Percentiles rank a stretch among this genome's conserved stretches.
Conservation (phyloP, 2,113 vertebrate genomes). For the Spilogale gracilis region DNA sequence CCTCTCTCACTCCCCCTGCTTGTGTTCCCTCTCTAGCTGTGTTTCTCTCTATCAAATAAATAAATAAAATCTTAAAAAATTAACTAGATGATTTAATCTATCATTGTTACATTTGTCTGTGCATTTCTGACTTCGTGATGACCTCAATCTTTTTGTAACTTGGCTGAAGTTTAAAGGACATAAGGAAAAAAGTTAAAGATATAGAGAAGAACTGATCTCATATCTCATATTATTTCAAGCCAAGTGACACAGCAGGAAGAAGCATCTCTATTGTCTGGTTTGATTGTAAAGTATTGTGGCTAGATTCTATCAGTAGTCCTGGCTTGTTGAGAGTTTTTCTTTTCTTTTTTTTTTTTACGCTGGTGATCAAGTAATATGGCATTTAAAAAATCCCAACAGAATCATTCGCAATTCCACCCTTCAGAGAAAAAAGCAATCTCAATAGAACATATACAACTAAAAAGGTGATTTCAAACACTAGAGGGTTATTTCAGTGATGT, state of each 20-base stretch:
- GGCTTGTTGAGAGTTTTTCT: background rate
- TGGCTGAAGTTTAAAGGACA: conserved; percentile 1
- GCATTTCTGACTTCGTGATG: background rate
- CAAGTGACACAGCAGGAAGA: background rate
- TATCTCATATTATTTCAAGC: background rate
- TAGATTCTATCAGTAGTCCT: background rate
- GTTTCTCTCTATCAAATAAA: too few relatives aligned
- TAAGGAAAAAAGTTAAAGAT: background rate
- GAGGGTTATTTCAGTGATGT: background rate
- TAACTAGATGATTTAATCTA: background rate
- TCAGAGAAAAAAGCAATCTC: background rate
- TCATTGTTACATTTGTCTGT: background rate
- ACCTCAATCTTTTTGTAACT: background rate
- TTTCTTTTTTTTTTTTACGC: background rate
- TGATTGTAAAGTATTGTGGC: background rate
- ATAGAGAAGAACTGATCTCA: background rate
- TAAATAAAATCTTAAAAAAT: too few relatives aligned
- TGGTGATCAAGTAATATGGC: background rate
- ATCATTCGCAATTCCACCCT: background rate
- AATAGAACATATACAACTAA: background rate
- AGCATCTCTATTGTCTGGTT: background rate
- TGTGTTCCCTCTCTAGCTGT: too few relatives aligned
- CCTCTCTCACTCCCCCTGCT: too few relatives aligned
- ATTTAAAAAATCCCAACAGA: background rate
- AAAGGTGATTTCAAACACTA: background rate